Percentiles rank a stretch among this genome's conserved stretches.
Evolutionary conservation across 2,797 vertebrate genomes (phyloP).

Genomic region (Phoxinus dragarum): DNA sequence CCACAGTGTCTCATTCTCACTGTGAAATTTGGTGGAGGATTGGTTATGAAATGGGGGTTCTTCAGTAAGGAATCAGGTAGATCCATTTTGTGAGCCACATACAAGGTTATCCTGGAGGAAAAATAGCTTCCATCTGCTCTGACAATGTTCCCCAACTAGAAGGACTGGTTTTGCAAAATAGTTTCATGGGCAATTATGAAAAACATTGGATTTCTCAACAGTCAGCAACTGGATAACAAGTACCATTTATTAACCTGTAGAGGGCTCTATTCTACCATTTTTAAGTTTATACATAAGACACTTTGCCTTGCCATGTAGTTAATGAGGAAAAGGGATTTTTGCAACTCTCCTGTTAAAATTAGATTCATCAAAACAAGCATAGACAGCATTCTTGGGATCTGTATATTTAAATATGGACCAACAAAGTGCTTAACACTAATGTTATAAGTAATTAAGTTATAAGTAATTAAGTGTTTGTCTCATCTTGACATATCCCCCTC

Average conservation of each 20-base stretch:
- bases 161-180: not conserved
- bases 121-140: not conserved
- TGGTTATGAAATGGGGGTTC: not conserved
- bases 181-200: not conserved
- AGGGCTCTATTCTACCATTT: conserved; percentile 10
- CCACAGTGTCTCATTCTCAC: not conserved
- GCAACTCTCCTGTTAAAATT: not conserved
- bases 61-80: not conserved
- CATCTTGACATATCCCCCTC: not conserved
- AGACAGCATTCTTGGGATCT: not conserved
- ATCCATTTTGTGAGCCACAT: too few species aligned
- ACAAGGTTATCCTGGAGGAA: not conserved
- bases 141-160: not conserved
- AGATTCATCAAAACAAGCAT: not conserved
- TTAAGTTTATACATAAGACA: not conserved
- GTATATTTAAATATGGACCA: not conserved
- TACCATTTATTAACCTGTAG: conserved; percentile 11
- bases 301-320: not conserved
- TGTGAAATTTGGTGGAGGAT: not conserved
- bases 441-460: not conserved
- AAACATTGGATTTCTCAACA: not conserved
- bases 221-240: not conserved
- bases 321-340: not conserved
- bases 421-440: not conserved
- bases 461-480: not conserved